Evolutionary conservation across 2,113 vertebrate species (phyloP).

Genomic region (Opisthocomus hoazin): DNA sequence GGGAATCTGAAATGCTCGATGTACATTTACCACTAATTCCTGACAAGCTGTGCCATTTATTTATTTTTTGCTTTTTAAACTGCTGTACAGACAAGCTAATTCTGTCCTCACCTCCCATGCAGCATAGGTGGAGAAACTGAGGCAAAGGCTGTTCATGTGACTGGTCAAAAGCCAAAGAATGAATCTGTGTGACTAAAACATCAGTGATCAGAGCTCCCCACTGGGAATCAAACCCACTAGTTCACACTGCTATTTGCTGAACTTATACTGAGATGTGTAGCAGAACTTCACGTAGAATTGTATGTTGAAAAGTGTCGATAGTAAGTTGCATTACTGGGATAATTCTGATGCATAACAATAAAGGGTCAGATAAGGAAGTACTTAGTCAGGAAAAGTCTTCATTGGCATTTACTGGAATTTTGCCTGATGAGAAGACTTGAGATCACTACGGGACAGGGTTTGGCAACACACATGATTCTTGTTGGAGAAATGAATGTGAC

Average conservation of each 20-base stretch:
- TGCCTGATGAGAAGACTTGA: not conserved
- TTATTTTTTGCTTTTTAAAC: not conserved
- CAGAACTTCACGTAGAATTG: fast-evolving
- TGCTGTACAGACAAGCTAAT: not conserved
- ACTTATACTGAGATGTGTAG: not conserved
- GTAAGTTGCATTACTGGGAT: not conserved
- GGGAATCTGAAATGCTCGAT: not conserved
- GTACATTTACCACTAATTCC: not conserved
- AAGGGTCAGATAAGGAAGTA: not conserved
- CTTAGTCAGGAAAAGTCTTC: not conserved
- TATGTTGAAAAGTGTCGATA: not conserved
- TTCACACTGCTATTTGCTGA: not conserved
- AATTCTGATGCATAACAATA: not conserved
- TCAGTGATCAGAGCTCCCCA: not conserved
- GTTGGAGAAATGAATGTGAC: not conserved
- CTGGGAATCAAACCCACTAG: not conserved
- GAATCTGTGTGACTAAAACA: not conserved
- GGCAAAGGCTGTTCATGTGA: not conserved
- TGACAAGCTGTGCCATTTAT: not conserved
- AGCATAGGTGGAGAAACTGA: not conserved
- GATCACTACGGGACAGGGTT: not conserved
- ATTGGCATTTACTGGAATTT: not conserved
- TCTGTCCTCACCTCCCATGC: not conserved
- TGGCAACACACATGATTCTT: not conserved
- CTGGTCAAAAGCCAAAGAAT: not conserved